Evolutionary conservation across 2,888 invertebrate species (phyloP), one percentile per base, ranked within the genome.

Genomic region (Scaptomyza flava): DNA sequence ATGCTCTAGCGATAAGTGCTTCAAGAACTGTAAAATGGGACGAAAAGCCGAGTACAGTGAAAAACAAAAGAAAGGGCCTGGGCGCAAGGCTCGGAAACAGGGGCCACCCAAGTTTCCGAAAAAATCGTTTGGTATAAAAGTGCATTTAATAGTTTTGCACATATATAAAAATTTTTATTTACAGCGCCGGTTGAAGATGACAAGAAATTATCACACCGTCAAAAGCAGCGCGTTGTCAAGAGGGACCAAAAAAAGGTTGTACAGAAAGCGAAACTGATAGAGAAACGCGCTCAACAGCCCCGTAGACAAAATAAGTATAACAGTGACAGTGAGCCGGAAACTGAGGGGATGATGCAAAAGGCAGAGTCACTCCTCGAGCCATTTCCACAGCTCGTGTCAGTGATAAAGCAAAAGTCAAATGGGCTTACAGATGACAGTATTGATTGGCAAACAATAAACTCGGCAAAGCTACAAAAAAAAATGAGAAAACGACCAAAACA

Each of bases 31-130:
- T 6, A 53, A 6, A 58, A 73, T 98, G 98, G 97, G 97, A 72
- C 94, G 97, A 43, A 97, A 97, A 93, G 97, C 96, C 5, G 96
- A 96, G 88, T 97, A 95, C 91, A 94, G 93, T 78, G 96, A 96
- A 82, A 94, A 94, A 77, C 94, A 94, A 2, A 96, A 96, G 89
- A 96, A 95, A 84, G 98, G 98, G 0, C 97, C 96, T 8, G 98
- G 98, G 0, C 94, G 95, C 74, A 98, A 98, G 92, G 93, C 97
- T 0, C 96, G 95, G 79, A 98, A 98, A 89, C 98, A 98, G 89
- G 94, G 94, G 45, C 95, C 96, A 81, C 98, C 98, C 2, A 93
- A 93, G 50, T 92, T 90, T 65, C 72, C 79, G 2, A 91, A 91
- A 57, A 84, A 89, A 66, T 72, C 90, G 0, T 90, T 91, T 43